phyloP scores from a whole-genome alignment of 2,797 vertebrate genomes.

The Schizothorax lantsangensis region DNA sequence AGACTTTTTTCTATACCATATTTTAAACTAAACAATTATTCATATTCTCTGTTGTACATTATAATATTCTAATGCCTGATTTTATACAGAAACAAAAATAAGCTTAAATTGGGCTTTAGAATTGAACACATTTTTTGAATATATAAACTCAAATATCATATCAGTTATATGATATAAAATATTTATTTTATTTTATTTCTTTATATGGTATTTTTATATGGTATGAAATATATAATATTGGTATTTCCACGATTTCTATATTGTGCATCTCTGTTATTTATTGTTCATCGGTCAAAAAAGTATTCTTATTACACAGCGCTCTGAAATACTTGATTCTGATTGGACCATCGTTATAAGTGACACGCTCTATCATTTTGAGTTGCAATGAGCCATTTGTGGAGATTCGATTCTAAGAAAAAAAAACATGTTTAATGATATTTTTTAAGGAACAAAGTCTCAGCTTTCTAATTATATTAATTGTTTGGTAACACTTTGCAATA shows the following conservation, averaged over 20 bases:
- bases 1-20: background rate
- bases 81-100: background rate
- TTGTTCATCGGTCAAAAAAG: background rate
- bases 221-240: background rate
- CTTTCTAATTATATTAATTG: background rate
- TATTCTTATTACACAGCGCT: background rate
- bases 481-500: background rate
- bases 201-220: background rate
- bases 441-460: background rate
- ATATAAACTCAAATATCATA: background rate
- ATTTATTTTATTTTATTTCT: background rate
- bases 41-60: background rate
- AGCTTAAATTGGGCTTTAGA: background rate
- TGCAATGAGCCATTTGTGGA: background rate
- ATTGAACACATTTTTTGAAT: background rate
- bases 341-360: conserved; percentile 13
- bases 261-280: conserved; percentile 19
- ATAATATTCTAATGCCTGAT: background rate
- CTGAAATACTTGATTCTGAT: background rate
- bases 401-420: background rate
- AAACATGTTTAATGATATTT: background rate
- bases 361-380: background rate
- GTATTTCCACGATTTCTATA: conserved; percentile 34
- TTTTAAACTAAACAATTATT: background rate
- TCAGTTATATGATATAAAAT: background rate